Conservation (phyloP, 2,113 vertebrate species). For the Odocoileus virginianus region DNA sequence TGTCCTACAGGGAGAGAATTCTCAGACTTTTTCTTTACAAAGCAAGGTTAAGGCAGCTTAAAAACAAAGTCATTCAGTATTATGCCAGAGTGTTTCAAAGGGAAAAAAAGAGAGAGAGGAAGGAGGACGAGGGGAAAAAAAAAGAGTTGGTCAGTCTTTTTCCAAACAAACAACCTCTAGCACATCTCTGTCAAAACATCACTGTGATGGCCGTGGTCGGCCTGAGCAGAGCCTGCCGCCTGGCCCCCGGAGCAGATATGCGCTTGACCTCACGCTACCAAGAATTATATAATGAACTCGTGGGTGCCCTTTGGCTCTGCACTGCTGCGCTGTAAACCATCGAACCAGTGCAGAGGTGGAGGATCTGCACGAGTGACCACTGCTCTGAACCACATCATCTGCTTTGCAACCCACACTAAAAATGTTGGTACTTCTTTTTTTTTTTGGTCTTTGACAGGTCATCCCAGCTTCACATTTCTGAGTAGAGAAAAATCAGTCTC, state of each 20-base stretch:
- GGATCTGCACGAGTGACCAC: rapidly evolving
- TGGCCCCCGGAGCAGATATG: background rate
- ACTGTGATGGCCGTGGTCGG: rapidly evolving
- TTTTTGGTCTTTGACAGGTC: background rate
- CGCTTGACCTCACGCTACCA: background rate
- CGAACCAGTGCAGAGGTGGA: background rate
- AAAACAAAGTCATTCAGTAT: slow-evolving; percentile 62
- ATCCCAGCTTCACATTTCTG: background rate
- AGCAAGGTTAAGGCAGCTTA: slow-evolving; percentile 46
- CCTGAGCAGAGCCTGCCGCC: background rate
- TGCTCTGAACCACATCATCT: background rate
- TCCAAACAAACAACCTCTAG: slow-evolving; percentile 45
- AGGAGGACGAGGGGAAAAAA: rapidly evolving
- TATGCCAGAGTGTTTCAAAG: background rate
- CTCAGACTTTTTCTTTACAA: slow-evolving; percentile 36
- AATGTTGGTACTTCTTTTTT: background rate
- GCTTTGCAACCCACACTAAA: background rate
- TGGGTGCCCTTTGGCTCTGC: slow-evolving; percentile 19
- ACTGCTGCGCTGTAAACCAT: background rate
- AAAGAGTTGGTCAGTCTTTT: background rate
- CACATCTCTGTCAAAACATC: slow-evolving; percentile 32
- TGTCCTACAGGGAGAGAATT: slow-evolving; percentile 22
- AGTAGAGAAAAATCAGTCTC: background rate
- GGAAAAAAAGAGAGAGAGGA: background rate
- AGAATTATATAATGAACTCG: slow-evolving; percentile 57